These are phyloP conservation scores for Carapus acus DNA, from an alignment of 2,797 vertebrate species.

Conservation along the genomic window DNA sequence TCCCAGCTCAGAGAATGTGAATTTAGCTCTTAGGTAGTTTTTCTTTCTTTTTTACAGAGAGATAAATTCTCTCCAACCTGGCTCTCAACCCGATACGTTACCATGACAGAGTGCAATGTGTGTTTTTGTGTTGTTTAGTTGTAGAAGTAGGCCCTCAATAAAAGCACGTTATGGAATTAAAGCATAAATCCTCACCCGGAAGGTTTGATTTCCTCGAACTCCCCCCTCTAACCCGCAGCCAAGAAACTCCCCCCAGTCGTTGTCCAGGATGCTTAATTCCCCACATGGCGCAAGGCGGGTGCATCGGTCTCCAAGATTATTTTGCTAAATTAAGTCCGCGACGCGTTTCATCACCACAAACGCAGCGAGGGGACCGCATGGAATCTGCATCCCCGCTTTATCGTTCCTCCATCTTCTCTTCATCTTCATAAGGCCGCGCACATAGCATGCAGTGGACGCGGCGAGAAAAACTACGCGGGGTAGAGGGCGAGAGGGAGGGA, in stretches of 20 bases:
- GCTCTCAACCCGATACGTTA: too few relatives aligned
- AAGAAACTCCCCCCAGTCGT: too few relatives aligned
- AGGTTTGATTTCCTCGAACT: too few relatives aligned
- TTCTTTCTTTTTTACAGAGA: too few relatives aligned
- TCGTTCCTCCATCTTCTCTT: neutral
- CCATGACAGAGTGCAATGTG: neutral
- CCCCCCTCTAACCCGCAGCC: too few relatives aligned
- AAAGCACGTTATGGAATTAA: conserved; percentile 9
- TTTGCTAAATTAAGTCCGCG: neutral
- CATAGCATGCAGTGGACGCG: neutral
- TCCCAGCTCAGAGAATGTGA: neutral
- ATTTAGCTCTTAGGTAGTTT: too few relatives aligned
- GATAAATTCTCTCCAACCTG: too few relatives aligned
- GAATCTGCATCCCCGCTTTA: neutral
- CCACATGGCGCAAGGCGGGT: neutral
- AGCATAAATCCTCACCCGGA: conserved; percentile 4
- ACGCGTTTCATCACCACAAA: neutral
- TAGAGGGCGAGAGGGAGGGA: neutral
- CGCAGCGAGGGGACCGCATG: neutral
- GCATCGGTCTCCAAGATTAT: neutral
- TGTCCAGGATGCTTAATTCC: neutral
- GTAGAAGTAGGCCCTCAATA: neutral
- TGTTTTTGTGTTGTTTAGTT: neutral
- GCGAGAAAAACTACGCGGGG: neutral
- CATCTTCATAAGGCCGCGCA: neutral